A percentile compares a stretch with the other conserved stretches of the same genome.
Conservation (phyloP, 2,797 vertebrate genomes). For the Smutsia temminckii region DNA sequence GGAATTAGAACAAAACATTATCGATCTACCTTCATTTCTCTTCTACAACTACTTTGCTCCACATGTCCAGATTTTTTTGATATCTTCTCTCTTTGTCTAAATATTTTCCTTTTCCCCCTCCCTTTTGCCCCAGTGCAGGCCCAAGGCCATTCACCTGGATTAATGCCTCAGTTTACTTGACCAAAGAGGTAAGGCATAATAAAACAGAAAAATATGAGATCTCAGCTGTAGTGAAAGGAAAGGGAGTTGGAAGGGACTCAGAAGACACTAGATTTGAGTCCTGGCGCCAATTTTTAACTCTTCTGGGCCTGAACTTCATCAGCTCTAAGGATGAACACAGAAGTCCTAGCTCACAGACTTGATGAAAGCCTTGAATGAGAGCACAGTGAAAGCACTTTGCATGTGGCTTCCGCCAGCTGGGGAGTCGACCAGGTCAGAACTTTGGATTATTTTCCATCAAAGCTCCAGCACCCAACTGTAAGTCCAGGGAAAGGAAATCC, state of each 20-base stretch:
- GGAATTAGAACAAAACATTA: not conserved
- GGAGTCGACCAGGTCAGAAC: not conserved
- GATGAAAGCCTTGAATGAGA: not conserved
- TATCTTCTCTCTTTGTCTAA: not conserved
- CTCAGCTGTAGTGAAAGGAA: slow-evolving; percentile 8
- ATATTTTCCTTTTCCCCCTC: not conserved
- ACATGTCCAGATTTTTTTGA: not conserved
- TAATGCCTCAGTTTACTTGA: not conserved
- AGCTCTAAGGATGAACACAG: not conserved
- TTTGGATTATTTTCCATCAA: not conserved
- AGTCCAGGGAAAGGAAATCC: no score
- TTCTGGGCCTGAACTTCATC: not conserved
- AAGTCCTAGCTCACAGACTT: not conserved
- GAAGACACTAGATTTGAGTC: not conserved
- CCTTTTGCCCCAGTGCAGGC: not conserved
- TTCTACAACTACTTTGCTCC: not conserved
- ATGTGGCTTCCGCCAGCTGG: not conserved
- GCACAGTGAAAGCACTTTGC: not conserved
- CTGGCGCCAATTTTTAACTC: not conserved
- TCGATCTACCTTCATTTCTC: not conserved
- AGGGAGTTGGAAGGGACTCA: not conserved
- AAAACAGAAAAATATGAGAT: not conserved
- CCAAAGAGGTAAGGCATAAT: not conserved
- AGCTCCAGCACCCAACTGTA: not conserved
- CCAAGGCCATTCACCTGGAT: not conserved